Evolutionary conservation across 2,888 invertebrate genomes (phyloP).

Genomic region (Ormia ochracea): DNA sequence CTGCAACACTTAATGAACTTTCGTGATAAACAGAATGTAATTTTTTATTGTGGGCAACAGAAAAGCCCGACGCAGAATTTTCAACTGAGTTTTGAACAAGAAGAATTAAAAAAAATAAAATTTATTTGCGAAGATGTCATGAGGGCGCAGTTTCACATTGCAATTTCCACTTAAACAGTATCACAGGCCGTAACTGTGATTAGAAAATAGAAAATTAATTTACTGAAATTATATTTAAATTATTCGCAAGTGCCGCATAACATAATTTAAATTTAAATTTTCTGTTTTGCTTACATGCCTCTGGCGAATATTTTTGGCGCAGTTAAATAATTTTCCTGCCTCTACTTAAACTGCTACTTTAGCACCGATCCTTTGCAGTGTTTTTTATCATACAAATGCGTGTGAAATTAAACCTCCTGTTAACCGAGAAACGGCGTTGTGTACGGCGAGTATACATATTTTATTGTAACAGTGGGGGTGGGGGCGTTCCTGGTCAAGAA

Average conservation of each 20-base stretch:
- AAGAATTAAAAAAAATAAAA: background rate
- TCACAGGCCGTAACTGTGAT: too few species aligned
- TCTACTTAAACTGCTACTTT: background rate
- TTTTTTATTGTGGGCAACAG: constrained; percentile 40
- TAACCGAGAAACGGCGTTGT: too few species aligned
- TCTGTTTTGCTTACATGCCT: too few species aligned
- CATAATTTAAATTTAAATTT: too few species aligned
- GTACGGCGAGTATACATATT: background rate
- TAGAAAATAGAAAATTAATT: too few species aligned
- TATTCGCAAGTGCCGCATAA: too few species aligned
- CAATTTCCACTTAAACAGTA: too few species aligned
- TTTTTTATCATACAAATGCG: constrained; percentile 44
- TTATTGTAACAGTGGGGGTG: background rate
- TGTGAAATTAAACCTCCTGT: constrained; percentile 12
- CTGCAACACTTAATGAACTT: constrained; percentile 60
- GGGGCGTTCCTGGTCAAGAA: constrained; percentile 27
- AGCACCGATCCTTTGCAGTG: background rate
- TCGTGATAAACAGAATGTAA: constrained; percentile 52
- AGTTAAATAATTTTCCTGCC: too few species aligned
- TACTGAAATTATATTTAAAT: too few species aligned
- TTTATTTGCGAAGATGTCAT: background rate
- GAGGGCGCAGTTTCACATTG: background rate
- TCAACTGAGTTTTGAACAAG: background rate
- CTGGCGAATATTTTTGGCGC: too few species aligned
- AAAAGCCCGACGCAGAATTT: constrained; percentile 15